Conservation (phyloP, 2,888 invertebrate species). For the Scotopteryx bipunctaria region DNA sequence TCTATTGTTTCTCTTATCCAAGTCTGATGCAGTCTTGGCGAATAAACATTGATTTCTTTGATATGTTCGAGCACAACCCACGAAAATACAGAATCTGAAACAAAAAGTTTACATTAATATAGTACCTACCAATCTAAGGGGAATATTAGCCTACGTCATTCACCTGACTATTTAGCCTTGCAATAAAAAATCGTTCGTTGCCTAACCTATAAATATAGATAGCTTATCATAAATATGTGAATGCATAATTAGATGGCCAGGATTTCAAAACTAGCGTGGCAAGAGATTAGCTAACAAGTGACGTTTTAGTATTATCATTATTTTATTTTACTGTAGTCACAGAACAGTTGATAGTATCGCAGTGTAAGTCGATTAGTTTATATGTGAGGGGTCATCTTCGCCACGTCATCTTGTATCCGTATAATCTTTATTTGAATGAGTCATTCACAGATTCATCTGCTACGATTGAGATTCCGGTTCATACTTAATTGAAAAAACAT, state of each 20-base stretch:
- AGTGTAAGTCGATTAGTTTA: background rate
- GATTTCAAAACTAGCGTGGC: background rate
- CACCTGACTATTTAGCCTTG: background rate
- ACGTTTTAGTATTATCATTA: background rate
- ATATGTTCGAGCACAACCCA: slow-evolving; percentile 53
- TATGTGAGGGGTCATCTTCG: slow-evolving; percentile 28
- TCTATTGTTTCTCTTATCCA: slow-evolving; percentile 49
- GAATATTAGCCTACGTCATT: background rate
- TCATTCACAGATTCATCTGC: slow-evolving; percentile 40
- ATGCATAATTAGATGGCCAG: too few species aligned
- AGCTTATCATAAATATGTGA: background rate
- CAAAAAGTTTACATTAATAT: slow-evolving; percentile 45
- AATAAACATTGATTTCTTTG: slow-evolving; percentile 48
- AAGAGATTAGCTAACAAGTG: background rate
- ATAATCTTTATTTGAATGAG: slow-evolving; percentile 45
- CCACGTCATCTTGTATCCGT: slow-evolving; percentile 47
- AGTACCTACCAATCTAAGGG: background rate
- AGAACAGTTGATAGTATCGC: too few species aligned
- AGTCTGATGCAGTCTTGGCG: slow-evolving; percentile 52
- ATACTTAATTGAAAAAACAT: slow-evolving; percentile 12
- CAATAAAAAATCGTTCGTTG: background rate
- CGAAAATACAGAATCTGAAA: slow-evolving; percentile 63
- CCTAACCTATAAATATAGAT: background rate
- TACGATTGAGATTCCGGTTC: slow-evolving; percentile 19
- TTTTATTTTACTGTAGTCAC: too few species aligned